Evolutionary conservation across 2,797 vertebrate genomes (phyloP).

Genomic region (Pteronotus mesoamericanus): DNA sequence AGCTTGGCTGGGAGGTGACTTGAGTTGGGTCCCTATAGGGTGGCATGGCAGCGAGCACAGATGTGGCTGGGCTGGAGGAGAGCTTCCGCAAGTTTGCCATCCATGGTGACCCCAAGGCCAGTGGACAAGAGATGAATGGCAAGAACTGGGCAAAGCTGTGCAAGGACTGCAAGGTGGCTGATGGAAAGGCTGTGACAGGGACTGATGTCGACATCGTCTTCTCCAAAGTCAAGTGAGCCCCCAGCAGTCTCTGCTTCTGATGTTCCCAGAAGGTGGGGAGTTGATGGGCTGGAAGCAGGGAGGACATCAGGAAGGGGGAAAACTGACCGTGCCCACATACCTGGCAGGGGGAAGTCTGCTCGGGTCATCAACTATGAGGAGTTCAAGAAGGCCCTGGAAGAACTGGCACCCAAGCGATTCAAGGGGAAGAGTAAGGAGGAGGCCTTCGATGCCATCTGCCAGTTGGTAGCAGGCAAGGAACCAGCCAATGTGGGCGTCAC

Average conservation of each 20-base stretch:
- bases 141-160: constrained; percentile 99
- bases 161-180: constrained; percentile 94
- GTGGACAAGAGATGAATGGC: constrained; percentile 93
- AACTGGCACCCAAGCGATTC: constrained; percentile 91
- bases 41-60: constrained; percentile 88
- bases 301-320: neutral
- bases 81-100: constrained; percentile 94
- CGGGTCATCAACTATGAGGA: constrained; percentile 93
- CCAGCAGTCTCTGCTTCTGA: neutral
- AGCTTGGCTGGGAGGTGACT: neutral
- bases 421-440: constrained; percentile 94
- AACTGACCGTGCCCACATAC: constrained; percentile 13
- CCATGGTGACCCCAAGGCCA: constrained; percentile 93
- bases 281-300: neutral
- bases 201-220: constrained; percentile 97
- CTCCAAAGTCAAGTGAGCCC: constrained; percentile 96
- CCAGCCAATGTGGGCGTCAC: constrained; percentile 91
- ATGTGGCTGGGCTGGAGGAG: constrained; percentile 85
- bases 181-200: constrained; percentile 88
- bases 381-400: constrained; percentile 92
- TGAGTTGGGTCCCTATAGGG: constrained; percentile 31
- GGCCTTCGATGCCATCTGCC: constrained; percentile 86
- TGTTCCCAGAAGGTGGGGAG: neutral
- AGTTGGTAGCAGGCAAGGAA: constrained; percentile 91
- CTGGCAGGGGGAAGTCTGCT: constrained; percentile 89